Conservation (phyloP, 2,888 invertebrate species). For the Dryomyza anilis region DNA sequence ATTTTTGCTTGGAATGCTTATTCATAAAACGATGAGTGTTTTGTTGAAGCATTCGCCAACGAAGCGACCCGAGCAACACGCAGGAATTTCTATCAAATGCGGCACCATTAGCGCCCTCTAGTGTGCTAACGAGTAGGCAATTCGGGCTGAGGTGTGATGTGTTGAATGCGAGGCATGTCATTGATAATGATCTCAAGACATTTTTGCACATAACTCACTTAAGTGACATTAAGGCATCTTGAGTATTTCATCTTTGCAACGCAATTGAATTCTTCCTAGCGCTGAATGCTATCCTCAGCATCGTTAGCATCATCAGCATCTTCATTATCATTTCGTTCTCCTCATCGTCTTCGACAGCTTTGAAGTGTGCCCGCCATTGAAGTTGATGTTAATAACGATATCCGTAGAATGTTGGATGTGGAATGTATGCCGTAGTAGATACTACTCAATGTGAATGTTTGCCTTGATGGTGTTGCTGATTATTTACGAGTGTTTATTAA, state of each 20-base stretch:
- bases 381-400: constrained; percentile 9
- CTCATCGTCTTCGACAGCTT: background rate
- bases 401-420: background rate
- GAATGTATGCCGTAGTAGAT: background rate
- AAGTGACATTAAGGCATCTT: constrained; percentile 11
- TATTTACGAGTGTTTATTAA: background rate
- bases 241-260: background rate
- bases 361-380: background rate
- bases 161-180: background rate
- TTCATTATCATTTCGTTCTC: background rate
- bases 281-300: background rate
- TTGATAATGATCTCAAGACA: constrained; percentile 9
- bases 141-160: background rate
- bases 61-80: background rate
- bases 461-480: background rate
- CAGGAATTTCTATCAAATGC: constrained; percentile 8
- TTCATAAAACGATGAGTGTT: constrained; percentile 1
- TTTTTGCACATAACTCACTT: constrained; percentile 1
- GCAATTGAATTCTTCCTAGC: background rate
- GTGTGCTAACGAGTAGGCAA: background rate
- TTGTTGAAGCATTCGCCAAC: too few relatives aligned
- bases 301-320: background rate
- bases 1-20: background rate
- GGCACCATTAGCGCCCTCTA: background rate
- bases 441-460: too few relatives aligned